A percentile compares a stretch with the other conserved stretches of the same genome.
Conservation (phyloP, 2,113 vertebrate species). For the Gobiocypris rarus region DNA sequence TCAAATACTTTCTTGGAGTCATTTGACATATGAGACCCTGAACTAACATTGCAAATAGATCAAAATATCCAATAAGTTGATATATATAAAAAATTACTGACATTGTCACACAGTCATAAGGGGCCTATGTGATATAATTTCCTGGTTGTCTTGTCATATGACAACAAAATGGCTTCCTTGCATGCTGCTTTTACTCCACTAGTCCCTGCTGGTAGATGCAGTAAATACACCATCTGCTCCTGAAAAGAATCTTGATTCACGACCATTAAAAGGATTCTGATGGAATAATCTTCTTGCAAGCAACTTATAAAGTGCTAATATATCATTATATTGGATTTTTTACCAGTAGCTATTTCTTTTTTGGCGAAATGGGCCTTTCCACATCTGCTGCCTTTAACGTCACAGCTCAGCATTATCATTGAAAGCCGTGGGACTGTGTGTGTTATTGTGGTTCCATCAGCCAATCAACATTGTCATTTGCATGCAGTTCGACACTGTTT, state of each 20-base stretch:
- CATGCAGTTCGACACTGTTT: too few species aligned
- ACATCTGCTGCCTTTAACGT: neutral
- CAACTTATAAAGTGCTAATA: neutral
- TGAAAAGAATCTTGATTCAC: neutral
- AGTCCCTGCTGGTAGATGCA: neutral
- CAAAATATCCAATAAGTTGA: neutral
- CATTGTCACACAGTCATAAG: neutral
- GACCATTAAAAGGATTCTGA: neutral
- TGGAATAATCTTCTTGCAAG: neutral
- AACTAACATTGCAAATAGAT: neutral
- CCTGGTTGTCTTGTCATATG: neutral
- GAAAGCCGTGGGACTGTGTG: neutral
- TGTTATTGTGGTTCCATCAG: neutral
- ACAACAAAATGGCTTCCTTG: neutral
- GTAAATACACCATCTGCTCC: neutral
- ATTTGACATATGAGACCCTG: neutral
- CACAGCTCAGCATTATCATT: neutral
- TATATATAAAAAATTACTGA: neutral
- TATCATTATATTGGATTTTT: neutral
- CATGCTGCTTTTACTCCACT: neutral
- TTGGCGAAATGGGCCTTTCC: neutral
- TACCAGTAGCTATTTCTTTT: neutral
- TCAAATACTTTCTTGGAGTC: neutral
- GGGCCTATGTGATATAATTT: neutral
- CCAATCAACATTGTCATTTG: neutral